Conservation (phyloP, 2,113 vertebrate species). For the Syngnathus typhle region DNA sequence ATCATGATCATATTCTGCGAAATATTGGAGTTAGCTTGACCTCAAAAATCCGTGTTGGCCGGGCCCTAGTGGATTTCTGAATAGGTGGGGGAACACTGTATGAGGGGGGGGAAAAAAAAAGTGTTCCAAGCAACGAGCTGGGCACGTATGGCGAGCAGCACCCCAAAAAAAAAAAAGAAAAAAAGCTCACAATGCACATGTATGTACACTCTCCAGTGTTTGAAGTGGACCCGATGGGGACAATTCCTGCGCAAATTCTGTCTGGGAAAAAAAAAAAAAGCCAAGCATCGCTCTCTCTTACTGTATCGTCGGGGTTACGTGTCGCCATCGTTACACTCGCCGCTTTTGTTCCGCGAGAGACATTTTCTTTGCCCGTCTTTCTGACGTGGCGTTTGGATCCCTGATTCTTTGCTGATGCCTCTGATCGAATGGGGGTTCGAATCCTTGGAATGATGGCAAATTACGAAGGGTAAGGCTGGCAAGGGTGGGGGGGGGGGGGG, state of each 20-base stretch:
- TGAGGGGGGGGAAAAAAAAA: too few relatives aligned
- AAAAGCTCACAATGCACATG: conserved; percentile 68
- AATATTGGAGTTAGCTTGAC: not conserved
- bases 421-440: conserved; percentile 76
- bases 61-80: not conserved
- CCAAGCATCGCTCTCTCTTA: conserved; percentile 44
- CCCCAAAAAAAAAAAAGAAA: conserved; percentile 45
- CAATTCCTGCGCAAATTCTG: conserved; percentile 68
- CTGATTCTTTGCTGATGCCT: conserved; percentile 76
- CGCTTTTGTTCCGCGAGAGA: conserved; percentile 66
- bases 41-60: too few relatives aligned
- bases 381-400: conserved; percentile 57
- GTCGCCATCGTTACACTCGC: conserved; percentile 71
- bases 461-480: conserved; percentile 64
- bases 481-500: too few relatives aligned
- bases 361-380: conserved; percentile 49
- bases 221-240: conserved; percentile 61
- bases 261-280: conserved; percentile 49
- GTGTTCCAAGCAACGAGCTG: conserved; percentile 6
- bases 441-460: conserved; percentile 89
- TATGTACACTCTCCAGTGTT: conserved; percentile 89
- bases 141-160: conserved; percentile 47
- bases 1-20: not conserved
- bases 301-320: conserved; percentile 3
- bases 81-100: not conserved